Percentiles rank a stretch among this genome's conserved stretches.
Conservation (phyloP, 2,888 invertebrate species). For the Himalopsyche japonica region DNA sequence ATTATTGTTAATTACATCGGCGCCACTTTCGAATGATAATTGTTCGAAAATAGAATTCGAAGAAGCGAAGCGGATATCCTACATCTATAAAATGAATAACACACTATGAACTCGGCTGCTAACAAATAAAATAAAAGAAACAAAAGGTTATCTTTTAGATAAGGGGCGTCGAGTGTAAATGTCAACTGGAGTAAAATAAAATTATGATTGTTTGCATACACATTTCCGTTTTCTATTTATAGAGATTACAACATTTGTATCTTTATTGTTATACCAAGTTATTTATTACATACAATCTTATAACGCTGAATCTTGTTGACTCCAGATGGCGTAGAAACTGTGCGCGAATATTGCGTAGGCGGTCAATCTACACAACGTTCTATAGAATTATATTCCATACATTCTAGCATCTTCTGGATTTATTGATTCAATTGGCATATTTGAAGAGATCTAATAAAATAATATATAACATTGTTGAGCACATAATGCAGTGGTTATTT, state of each 20-base stretch:
- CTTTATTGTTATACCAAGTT: not conserved
- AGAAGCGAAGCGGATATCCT: not conserved
- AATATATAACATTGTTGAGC: no score
- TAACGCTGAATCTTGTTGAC: no score
- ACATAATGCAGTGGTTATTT: no score
- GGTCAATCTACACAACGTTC: no score
- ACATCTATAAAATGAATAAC: not conserved
- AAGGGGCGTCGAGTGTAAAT: not conserved
- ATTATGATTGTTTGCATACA: not conserved
- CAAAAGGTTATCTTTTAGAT: not conserved
- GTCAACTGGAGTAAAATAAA: not conserved
- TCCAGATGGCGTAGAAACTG: no score
- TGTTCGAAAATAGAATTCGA: constrained; percentile 22
- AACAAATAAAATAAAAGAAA: not conserved
- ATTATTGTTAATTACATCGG: not conserved
- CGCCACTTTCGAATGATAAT: constrained; percentile 13
- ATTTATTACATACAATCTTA: no score
- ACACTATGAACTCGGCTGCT: not conserved
- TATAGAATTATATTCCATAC: no score
- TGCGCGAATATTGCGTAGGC: no score
- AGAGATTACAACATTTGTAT: not conserved
- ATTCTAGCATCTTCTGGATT: no score
- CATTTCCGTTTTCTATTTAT: not conserved
- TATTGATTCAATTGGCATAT: no score
- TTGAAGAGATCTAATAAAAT: no score